Conservation (phyloP, 2,888 invertebrate species). For the Phania funesta region DNA sequence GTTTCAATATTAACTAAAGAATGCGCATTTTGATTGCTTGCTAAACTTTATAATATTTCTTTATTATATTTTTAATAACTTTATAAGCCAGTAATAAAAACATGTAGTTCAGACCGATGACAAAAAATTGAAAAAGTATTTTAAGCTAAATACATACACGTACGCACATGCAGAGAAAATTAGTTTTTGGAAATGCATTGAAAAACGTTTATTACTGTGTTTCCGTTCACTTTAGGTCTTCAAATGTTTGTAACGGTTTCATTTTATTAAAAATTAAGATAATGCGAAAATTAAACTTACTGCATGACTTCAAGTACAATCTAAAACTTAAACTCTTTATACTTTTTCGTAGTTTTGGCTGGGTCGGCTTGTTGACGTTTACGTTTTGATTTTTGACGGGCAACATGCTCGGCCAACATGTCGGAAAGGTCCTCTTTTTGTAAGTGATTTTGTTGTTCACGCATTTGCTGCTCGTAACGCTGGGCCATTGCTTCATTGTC, state of each 20-base stretch:
- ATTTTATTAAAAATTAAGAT: conserved; percentile 25
- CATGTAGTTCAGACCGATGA: conserved; percentile 10
- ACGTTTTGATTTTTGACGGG: conserved; percentile 96
- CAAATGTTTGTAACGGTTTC: not conserved
- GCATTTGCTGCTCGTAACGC: conserved; percentile 96
- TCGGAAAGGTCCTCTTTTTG: conserved; percentile 98
- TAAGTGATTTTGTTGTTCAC: conserved; percentile 93
- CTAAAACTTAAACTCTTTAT: conserved; percentile 98
- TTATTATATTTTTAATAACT: conserved; percentile 29
- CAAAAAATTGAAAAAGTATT: conserved; percentile 10
- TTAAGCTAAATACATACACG: conserved; percentile 41
- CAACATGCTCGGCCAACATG: conserved; percentile 99
- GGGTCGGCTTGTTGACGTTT: conserved; percentile 95
- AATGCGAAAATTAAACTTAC: conserved; percentile 48
- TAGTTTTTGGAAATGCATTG: conserved; percentile 42
- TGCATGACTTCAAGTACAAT: conserved; percentile 35
- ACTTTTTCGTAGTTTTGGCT: conserved; percentile 94
- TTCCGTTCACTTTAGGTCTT: not conserved
- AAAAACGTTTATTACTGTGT: conserved; percentile 17
- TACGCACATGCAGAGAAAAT: conserved; percentile 28
- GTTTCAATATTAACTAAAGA: conserved; percentile 28
- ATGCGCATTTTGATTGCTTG: not conserved
- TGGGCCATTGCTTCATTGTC: conserved; percentile 98
- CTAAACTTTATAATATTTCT: conserved; percentile 13
- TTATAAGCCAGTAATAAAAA: conserved; percentile 14